Evolutionary conservation across 2,888 invertebrate species (phyloP), one percentile per base, ranked within the genome.

Genomic region (Harpalus rufipes): DNA sequence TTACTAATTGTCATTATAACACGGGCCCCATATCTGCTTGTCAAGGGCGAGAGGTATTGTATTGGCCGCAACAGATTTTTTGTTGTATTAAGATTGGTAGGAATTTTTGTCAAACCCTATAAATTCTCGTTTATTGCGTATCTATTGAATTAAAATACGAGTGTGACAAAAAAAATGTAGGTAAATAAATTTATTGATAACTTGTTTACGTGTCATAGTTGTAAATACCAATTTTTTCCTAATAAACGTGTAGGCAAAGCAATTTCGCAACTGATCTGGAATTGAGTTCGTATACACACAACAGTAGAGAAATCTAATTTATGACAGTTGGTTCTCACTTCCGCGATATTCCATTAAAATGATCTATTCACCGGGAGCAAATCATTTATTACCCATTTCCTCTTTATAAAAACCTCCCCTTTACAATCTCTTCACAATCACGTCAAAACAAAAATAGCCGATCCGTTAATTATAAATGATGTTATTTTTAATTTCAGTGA

Each of bases 401-500:
- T 68, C 68, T 68, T 25, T 25, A 39, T 68, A 68, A 80, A 80
- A 80, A 32, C 80, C 56, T 16, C 39, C 59, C 61, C 41, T 58
- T 80, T 18, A 7, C 59, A 41, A 61, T 61, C 59, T 59, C 80
- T 51, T 76, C 41, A 80, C 58, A 39, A 59, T 56, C 51, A 82
- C 83, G 83, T 83, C 61, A 74, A 76, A 74, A 84, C 51, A 84
- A 78, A 81, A 85, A 80, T 80, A 79, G 80, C 85, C 85, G 85
- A 85, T 85, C 85, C 80, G 85, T 85, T 85, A 85, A 80, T 85
- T 80, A 85, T 80, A 80, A 85, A 85, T 85, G 85, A 68, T 85
- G 85, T 80, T 80, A 80, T 85, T 85, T 85, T 85, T 85, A 85
- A 85, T 85, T 85, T 80, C 32, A 32, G 32, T 85, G 85, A 85